These are phyloP conservation scores for Siniperca obscura DNA, from an alignment of 2,797 vertebrate genomes.

Conservation along the genomic window DNA sequence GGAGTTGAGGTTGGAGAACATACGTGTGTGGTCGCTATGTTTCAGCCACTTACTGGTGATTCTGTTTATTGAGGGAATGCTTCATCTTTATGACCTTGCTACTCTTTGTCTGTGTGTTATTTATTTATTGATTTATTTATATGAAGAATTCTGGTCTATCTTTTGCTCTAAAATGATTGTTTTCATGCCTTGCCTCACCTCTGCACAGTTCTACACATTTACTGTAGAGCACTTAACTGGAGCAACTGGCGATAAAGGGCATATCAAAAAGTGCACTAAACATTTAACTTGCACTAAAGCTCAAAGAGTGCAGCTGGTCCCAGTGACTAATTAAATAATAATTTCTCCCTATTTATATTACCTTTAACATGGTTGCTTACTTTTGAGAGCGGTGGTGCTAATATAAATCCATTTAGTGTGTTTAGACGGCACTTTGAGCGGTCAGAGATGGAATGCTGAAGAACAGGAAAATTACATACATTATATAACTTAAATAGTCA, in stretches of 20 bases:
- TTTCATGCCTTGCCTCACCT: background rate
- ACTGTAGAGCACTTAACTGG: background rate
- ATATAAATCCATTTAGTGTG: background rate
- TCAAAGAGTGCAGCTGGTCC: background rate
- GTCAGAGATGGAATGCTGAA: background rate
- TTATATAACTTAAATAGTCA: background rate
- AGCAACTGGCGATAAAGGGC: background rate
- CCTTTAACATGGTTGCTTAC: background rate
- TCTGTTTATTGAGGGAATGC: background rate
- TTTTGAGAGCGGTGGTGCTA: constrained; percentile 5
- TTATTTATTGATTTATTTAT: too few species aligned
- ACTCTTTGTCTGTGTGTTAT: too few species aligned
- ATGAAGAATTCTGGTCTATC: too few species aligned
- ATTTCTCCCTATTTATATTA: background rate
- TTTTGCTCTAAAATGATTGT: too few species aligned
- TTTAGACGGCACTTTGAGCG: background rate
- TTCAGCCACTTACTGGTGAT: constrained; percentile 18
- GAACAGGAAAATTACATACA: background rate
- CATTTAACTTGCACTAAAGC: constrained; percentile 8
- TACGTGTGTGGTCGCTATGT: constrained; percentile 29
- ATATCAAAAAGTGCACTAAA: background rate
- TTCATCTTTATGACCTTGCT: background rate
- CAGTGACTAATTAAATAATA: background rate
- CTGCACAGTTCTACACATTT: background rate
- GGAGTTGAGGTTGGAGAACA: constrained; percentile 46